A percentile compares a stretch with the other conserved stretches of the same genome.
phyloP scores from a whole-genome alignment of 1,140 invertebrate species.

The Tenebrio molitor region DNA sequence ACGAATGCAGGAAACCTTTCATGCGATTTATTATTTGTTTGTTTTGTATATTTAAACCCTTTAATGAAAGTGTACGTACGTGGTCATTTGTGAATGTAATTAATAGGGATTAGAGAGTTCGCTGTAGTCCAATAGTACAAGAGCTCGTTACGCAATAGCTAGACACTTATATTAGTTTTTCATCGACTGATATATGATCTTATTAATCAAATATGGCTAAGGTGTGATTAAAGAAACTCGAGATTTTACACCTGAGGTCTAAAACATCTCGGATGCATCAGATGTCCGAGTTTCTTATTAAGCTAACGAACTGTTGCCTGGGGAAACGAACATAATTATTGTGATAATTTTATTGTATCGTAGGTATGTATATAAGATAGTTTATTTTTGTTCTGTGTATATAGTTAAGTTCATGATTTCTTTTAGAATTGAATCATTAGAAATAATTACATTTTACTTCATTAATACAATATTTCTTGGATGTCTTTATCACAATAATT shows the following conservation, averaged over 20 bases:
- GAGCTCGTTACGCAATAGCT: not conserved
- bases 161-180: conserved; percentile 7
- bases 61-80: conserved; percentile 48
- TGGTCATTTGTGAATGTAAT: conserved; percentile 49
- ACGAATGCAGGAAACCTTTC: conserved; percentile 45
- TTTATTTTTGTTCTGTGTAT: conserved; percentile 5
- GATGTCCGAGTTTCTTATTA: conserved; percentile 47
- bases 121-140: not conserved
- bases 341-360: conserved; percentile 19
- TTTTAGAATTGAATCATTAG: too few species aligned
- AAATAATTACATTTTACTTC: too few species aligned
- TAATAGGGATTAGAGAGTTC: conserved; percentile 47
- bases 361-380: too few species aligned
- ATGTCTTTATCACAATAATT: too few species aligned
- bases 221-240: conserved; percentile 43
- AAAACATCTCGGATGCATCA: conserved; percentile 45
- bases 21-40: conserved; percentile 48
- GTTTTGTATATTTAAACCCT: conserved; percentile 53
- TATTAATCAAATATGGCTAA: conserved; percentile 30
- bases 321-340: conserved; percentile 48
- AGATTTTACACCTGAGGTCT: conserved; percentile 44
- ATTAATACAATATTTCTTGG: too few species aligned
- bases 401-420: conserved; percentile 1
- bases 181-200: conserved; percentile 6
- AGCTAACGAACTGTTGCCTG: conserved; percentile 52